Conservation (phyloP, 2,888 invertebrate genomes). For the Lacanobia wlatinum region DNA sequence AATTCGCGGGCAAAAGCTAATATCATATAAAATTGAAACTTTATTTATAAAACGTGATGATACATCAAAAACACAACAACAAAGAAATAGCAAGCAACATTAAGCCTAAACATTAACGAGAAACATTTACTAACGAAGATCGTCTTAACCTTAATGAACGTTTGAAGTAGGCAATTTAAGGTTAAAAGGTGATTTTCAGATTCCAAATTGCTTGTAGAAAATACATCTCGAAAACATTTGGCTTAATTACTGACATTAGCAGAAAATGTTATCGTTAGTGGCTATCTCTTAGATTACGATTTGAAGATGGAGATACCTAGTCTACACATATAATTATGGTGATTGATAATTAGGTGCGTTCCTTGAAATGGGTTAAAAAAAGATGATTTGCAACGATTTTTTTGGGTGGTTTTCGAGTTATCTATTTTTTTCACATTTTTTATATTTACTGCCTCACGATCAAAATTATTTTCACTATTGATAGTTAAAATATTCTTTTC, state of each 20-base stretch:
- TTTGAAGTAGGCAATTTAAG: conserved; percentile 68
- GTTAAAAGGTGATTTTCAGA: conserved; percentile 65
- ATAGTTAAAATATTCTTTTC: too few species aligned
- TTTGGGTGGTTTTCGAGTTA: too few species aligned
- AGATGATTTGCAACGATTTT: too few species aligned
- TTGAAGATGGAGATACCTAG: not conserved
- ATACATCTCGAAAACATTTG: conserved; percentile 63
- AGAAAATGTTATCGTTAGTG: conserved; percentile 37
- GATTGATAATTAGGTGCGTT: not conserved
- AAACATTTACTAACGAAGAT: conserved; percentile 45
- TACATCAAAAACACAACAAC: conserved; percentile 23
- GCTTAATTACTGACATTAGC: conserved; percentile 55
- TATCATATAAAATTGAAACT: too few species aligned
- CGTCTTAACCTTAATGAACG: conserved; percentile 58
- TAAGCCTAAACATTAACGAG: conserved; percentile 17
- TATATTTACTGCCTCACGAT: too few species aligned
- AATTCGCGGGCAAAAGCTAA: too few species aligned
- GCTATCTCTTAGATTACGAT: conserved; percentile 21
- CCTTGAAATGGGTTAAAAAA: too few species aligned
- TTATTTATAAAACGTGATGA: too few species aligned
- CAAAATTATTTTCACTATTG: too few species aligned
- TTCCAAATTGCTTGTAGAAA: conserved; percentile 68
- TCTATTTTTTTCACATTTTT: too few species aligned
- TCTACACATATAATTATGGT: not conserved
- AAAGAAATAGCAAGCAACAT: conserved; percentile 25